Base-by-base conservation (phyloP, 2,797 vertebrate genomes). In the Notamacropus eugenii region DNA sequence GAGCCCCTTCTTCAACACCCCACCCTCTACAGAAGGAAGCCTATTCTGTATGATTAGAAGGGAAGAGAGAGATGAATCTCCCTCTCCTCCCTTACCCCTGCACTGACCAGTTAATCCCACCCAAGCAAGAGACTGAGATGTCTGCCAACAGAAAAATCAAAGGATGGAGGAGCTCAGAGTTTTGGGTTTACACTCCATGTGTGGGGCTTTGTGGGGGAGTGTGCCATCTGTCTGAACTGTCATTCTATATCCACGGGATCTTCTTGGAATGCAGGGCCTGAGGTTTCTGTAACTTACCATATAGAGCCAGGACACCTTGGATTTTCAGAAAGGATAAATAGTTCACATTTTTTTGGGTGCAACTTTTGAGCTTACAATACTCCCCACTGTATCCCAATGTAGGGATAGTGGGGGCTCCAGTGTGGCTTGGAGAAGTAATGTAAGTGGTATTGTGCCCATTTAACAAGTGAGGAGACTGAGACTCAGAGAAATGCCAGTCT, bases 61-160 rank as follows among this genome's bases (percentile, higher is more conserved):
- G 95, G 82, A 93, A 96, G 95, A 96, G 22, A 87, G 40, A 87
- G 22, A 50, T 46, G 40, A 14, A 11, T 87, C 22, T 82, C 74
- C 24, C 3, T n/a, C 8, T 12, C 74, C 22, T 27, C 40, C 24
- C 10, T 50, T 50, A 1, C 74, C 40, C 40, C 40, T 87, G 8
- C 22, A 87, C 74, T 87, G 74, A 87, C 74, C 74, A 90, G 55
- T 10, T 50, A 62, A 58, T 90, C 92, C 74, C 91, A n/a, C 91
- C 90, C 34, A 74, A 16, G 55, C 31, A 55, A 13, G 50, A 59
- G 28, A 90, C 46, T 13, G 54, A 50, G 5, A n/a, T 50, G 24
- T 46, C 34, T 54, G 46, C 67, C 55, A 58, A 56, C 14, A 19
- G 29, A 90, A 92, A 50, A 87, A 87, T 46, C 8, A 50, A 82